Conservation (phyloP, 2,797 vertebrate species). For the Falco peregrinus region DNA sequence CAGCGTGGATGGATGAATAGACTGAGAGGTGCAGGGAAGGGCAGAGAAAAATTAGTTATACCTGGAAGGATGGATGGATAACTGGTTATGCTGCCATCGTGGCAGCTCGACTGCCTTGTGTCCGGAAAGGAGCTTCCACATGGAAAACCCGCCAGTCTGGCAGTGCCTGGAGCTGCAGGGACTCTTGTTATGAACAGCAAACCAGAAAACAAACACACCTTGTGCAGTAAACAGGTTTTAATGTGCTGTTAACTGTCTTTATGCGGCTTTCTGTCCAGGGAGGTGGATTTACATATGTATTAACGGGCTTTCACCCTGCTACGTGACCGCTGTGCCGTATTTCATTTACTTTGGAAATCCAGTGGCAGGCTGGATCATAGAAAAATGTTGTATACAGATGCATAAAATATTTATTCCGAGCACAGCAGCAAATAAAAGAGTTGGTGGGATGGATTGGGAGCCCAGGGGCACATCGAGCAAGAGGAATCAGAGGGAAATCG, state of each 20-base stretch:
- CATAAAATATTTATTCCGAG: not conserved
- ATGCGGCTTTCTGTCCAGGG: not conserved
- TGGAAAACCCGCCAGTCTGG: not conserved
- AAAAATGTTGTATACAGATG: not conserved
- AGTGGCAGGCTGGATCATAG: not conserved
- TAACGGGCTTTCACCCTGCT: not conserved
- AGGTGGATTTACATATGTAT: not conserved
- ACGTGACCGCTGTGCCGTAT: not conserved
- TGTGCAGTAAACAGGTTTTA: not conserved
- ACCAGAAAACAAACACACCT: not conserved
- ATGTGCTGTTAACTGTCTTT: not conserved
- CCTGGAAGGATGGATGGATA: no score
- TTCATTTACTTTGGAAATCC: conserved; percentile 8
- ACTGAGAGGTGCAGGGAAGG: not conserved
- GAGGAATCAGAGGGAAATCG: not conserved
- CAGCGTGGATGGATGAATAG: not conserved
- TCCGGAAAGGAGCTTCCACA: not conserved
- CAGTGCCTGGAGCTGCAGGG: not conserved
- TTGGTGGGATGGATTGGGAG: not conserved
- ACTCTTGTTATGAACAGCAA: not conserved
- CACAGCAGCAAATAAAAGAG: not conserved
- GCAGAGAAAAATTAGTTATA: not conserved
- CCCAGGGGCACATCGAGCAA: not conserved
- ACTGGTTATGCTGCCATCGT: accelerated
- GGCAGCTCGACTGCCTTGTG: not conserved